phyloP scores from a whole-genome alignment of 2,113 vertebrate species.

The Anseranas semipalmata region DNA sequence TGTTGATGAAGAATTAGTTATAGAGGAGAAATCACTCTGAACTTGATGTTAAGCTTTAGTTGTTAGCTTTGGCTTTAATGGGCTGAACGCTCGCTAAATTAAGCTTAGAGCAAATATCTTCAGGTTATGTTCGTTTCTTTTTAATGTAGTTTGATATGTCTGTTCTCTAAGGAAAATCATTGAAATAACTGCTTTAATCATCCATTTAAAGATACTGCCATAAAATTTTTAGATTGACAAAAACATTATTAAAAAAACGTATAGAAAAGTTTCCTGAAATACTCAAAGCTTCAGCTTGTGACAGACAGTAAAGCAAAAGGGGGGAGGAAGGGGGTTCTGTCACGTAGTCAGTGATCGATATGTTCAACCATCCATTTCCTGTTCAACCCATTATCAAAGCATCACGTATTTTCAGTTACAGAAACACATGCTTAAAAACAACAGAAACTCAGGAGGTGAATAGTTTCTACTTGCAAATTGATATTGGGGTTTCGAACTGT shows the following conservation, averaged over 20 bases:
- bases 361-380: not conserved
- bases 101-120: not conserved
- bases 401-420: not conserved
- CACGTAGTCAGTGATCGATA: not conserved
- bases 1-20: not conserved
- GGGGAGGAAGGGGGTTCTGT: not conserved
- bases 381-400: not conserved
- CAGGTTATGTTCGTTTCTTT: not conserved
- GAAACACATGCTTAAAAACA: not conserved
- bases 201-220: not conserved
- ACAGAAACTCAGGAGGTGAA: not conserved
- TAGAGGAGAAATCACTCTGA: not conserved
- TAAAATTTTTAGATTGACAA: not conserved
- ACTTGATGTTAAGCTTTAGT: not conserved
- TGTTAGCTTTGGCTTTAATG: not conserved
- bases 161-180: not conserved
- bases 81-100: not conserved
- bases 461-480: not conserved
- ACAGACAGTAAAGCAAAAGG: not conserved
- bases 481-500: not conserved
- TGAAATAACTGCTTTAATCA: not conserved
- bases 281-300: not conserved
- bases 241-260: not conserved
- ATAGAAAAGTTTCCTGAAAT: not conserved
- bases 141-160: not conserved